phyloP scores from a whole-genome alignment of 1,140 invertebrate species.

The Hydropsyche tenuis region DNA sequence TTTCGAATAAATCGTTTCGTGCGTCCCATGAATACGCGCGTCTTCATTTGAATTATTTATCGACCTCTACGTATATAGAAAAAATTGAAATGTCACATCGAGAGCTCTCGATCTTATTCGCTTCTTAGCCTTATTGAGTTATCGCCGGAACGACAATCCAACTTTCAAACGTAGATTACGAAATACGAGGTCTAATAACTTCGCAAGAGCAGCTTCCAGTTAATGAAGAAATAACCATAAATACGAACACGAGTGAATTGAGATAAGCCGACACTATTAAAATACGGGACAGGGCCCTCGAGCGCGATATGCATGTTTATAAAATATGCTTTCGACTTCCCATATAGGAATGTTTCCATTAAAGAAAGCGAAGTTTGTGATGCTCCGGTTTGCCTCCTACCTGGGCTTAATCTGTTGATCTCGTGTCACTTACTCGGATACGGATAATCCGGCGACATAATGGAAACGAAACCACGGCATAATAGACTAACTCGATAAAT shows the following conservation, averaged over 20 bases:
- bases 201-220: constrained; percentile 38
- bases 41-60: constrained; percentile 28
- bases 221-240: constrained; percentile 47
- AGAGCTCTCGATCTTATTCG: background rate
- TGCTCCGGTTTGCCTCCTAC: background rate
- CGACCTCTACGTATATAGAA: background rate
- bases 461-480: constrained; percentile 16
- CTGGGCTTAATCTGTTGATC: constrained; percentile 33
- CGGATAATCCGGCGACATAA: constrained; percentile 25
- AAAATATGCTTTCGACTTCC: constrained; percentile 3
- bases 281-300: constrained; percentile 30
- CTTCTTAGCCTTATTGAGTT: constrained; percentile 15
- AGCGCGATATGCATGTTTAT: constrained; percentile 23
- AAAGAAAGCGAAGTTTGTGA: constrained; percentile 34
- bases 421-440: constrained; percentile 31
- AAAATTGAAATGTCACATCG: constrained; percentile 18
- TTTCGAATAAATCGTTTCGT: background rate
- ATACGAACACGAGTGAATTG: constrained; percentile 42
- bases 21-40: constrained; percentile 3
- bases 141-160: constrained; percentile 13
- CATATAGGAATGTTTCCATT: constrained; percentile 28
- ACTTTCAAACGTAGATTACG: constrained; percentile 35
- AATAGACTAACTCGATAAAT: constrained; percentile 23
- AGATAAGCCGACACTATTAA: constrained; percentile 43
- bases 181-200: constrained; percentile 35